Percentiles rank a stretch among this genome's conserved stretches.
phyloP scores from a whole-genome alignment of 2,888 invertebrate species.

The Hypena proboscidalis region DNA sequence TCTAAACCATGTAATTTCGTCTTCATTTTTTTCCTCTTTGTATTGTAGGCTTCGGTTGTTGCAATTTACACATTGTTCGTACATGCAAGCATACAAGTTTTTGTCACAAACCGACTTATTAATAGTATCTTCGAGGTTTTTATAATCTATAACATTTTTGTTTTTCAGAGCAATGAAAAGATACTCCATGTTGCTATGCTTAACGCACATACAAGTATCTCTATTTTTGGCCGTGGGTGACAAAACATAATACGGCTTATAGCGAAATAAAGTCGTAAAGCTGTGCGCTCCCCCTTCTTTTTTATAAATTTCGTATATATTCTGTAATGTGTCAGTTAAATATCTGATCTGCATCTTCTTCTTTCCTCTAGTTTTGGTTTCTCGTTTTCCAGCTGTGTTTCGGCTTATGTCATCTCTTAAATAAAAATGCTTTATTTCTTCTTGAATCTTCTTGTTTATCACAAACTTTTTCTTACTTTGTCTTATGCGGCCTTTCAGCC shows the following conservation, averaged over 20 bases:
- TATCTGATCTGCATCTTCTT: constrained; percentile 15
- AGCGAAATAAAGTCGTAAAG: constrained; percentile 15
- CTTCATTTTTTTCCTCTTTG: not conserved
- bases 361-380: constrained; percentile 12
- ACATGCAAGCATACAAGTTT: constrained; percentile 15
- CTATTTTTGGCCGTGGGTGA: too few relatives aligned
- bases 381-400: constrained; percentile 14
- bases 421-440: constrained; percentile 5
- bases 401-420: too few relatives aligned
- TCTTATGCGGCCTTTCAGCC: constrained; percentile 10
- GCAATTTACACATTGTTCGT: constrained; percentile 1
- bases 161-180: constrained; percentile 12
- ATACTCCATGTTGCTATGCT: constrained; percentile 20
- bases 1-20: not conserved
- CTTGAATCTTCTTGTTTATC: constrained; percentile 9
- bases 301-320: constrained; percentile 7
- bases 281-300: constrained; percentile 11
- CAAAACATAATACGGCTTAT: constrained; percentile 17
- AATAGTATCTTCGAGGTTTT: constrained; percentile 5
- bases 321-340: constrained; percentile 9
- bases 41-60: not conserved
- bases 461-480: constrained; percentile 7
- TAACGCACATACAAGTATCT: too few relatives aligned
- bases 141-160: constrained; percentile 7
- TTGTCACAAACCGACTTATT: constrained; percentile 7